Percentiles rank a stretch among this genome's conserved stretches.
Conservation (phyloP, 2,888 invertebrate species). For the Lasioglossum oenotherae region DNA sequence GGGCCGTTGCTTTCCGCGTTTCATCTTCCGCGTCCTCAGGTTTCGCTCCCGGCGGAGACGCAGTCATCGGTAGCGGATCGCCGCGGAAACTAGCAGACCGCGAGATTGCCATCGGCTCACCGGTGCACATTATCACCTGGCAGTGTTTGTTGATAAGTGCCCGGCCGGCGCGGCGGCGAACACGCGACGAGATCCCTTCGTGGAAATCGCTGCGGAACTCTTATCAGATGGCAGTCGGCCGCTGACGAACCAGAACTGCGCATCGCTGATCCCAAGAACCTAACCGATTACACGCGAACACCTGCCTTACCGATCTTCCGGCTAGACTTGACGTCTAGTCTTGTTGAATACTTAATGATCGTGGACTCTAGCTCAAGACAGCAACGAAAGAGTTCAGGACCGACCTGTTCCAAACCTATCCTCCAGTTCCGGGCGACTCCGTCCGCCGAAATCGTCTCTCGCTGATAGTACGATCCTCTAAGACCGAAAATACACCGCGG, state of each 20-base stretch:
- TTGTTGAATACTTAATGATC: background rate
- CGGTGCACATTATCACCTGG: slow-evolving; percentile 21
- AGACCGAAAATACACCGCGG: slow-evolving; percentile 24
- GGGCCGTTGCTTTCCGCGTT: background rate
- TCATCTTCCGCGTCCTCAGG: background rate
- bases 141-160: slow-evolving; percentile 15
- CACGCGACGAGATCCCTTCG: slow-evolving; percentile 22
- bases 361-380: too few relatives aligned
- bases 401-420: background rate
- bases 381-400: background rate
- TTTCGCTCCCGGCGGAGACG: background rate
- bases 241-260: background rate
- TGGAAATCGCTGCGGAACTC: slow-evolving; percentile 3
- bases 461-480: background rate
- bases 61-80: slow-evolving; percentile 1
- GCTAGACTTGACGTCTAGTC: background rate
- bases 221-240: slow-evolving; percentile 18
- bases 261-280: background rate
- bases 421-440: background rate
- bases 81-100: slow-evolving; percentile 5
- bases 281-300: background rate
- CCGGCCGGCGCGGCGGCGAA: background rate
- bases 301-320: background rate
- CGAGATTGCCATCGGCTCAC: background rate
- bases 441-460: background rate